phyloP scores from a whole-genome alignment of 1,140 invertebrate species.

The Phymastichus coffea region DNA sequence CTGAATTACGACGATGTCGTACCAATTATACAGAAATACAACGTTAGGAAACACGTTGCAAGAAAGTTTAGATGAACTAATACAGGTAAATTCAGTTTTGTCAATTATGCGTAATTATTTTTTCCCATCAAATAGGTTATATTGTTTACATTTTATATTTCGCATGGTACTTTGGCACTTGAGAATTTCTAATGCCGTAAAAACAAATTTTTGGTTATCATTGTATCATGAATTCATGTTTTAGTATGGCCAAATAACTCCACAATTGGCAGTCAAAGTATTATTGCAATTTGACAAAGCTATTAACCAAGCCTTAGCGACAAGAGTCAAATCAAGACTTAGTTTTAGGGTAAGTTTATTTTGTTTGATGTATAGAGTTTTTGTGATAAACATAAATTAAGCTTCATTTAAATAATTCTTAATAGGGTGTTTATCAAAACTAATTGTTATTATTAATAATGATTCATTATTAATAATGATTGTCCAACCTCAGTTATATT shows the following conservation, averaged over 20 bases:
- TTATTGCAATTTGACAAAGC: constrained; percentile 95
- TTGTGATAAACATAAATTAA: too few species aligned
- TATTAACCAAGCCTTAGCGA: constrained; percentile 93
- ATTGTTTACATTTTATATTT: constrained; percentile 25
- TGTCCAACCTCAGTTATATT: too few species aligned
- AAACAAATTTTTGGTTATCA: too few species aligned
- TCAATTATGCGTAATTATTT: background rate
- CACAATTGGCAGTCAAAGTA: constrained; percentile 87
- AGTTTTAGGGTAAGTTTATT: constrained; percentile 76
- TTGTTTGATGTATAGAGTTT: background rate
- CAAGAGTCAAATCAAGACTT: constrained; percentile 86
- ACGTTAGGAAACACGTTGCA: constrained; percentile 95
- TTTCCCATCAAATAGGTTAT: constrained; percentile 26
- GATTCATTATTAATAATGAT: too few species aligned
- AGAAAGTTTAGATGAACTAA: constrained; percentile 92
- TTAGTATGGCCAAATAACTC: constrained; percentile 94
- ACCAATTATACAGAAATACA: constrained; percentile 97
- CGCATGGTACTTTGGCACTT: constrained; percentile 16
- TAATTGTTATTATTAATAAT: too few species aligned
- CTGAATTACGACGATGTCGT: too few species aligned
- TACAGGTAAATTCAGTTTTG: constrained; percentile 65
- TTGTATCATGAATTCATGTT: constrained; percentile 52
- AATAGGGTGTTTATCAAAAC: too few species aligned
- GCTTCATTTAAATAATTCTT: too few species aligned
- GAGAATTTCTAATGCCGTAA: too few species aligned